phyloP scores from a whole-genome alignment of 1,140 invertebrate species.

The Liolophura sinensis region DNA sequence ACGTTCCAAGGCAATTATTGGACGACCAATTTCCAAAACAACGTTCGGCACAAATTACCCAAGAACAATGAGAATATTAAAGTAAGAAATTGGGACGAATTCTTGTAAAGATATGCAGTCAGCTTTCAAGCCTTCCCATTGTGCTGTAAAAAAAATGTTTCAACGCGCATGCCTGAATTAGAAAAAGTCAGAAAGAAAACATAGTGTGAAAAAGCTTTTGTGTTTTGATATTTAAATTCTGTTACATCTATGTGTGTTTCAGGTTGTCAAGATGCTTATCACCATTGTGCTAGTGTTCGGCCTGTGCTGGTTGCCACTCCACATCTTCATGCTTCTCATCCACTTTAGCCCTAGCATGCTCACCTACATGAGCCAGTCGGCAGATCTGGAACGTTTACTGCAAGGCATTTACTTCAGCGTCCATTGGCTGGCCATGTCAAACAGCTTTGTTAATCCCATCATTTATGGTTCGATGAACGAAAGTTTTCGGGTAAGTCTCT shows the following conservation, averaged over 20 bases:
- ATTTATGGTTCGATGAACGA: conserved; percentile 85
- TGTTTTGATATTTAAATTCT: too few species aligned
- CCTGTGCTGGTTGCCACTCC: conserved; percentile 65
- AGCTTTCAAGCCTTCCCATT: too few species aligned
- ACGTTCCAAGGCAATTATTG: too few species aligned
- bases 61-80: too few species aligned
- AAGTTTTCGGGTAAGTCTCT: conserved; percentile 73
- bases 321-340: conserved; percentile 54
- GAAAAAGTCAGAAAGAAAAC: too few species aligned
- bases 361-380: neutral
- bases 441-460: conserved; percentile 84
- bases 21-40: too few species aligned
- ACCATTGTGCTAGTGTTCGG: conserved; percentile 63
- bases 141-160: too few species aligned
- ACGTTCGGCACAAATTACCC: too few species aligned
- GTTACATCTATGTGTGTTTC: conserved; percentile 25
- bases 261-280: conserved; percentile 67
- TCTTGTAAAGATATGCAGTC: too few species aligned
- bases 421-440: conserved; percentile 66
- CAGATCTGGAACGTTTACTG: neutral
- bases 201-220: too few species aligned
- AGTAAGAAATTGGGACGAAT: too few species aligned
- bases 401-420: conserved; percentile 54
- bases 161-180: too few species aligned
- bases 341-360: conserved; percentile 29